phyloP scores from a whole-genome alignment of 2,113 vertebrate genomes.

The Tenebrosternarchus preto region DNA sequence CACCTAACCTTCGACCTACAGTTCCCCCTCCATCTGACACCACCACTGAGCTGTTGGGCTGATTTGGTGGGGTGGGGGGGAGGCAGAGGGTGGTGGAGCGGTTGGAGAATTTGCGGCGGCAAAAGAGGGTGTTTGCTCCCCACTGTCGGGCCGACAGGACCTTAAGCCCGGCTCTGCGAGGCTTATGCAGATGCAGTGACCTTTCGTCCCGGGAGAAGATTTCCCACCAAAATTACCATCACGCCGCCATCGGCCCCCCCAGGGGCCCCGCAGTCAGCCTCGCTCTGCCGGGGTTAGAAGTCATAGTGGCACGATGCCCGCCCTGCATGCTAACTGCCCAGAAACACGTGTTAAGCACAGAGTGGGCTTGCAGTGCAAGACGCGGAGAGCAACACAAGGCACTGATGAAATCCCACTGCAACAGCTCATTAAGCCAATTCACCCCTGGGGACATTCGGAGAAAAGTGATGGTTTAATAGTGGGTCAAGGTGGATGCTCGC shows the following conservation, averaged over 20 bases:
- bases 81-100: conserved; percentile 35
- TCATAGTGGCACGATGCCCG: conserved; percentile 80
- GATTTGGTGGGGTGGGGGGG: conserved; percentile 29
- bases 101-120: conserved; percentile 52
- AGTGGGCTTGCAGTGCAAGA: conserved; percentile 25
- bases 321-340: conserved; percentile 78
- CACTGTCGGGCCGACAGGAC: conserved; percentile 80
- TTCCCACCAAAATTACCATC: conserved; percentile 97
- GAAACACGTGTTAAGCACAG: conserved; percentile 62
- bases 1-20: conserved; percentile 44
- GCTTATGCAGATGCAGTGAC: conserved; percentile 94
- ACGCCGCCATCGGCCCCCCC: conserved; percentile 80
- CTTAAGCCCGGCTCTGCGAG: conserved; percentile 88
- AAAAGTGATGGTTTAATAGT: conserved; percentile 27
- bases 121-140: conserved; percentile 71
- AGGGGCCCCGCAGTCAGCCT: conserved; percentile 74
- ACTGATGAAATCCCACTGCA: conserved; percentile 34
- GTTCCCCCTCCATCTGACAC: conserved; percentile 32
- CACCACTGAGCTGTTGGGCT: conserved; percentile 29
- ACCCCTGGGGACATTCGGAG: not conserved
- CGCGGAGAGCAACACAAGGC: not conserved
- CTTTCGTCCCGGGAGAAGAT: conserved; percentile 92
- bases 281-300: conserved; percentile 82
- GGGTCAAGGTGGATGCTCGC: conserved; percentile 15
- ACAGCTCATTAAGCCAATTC: conserved; percentile 12